Evolutionary conservation across 2,113 vertebrate species (phyloP), one percentile per base, ranked within the genome.

Genomic region (Eptesicus fuscus): DNA sequence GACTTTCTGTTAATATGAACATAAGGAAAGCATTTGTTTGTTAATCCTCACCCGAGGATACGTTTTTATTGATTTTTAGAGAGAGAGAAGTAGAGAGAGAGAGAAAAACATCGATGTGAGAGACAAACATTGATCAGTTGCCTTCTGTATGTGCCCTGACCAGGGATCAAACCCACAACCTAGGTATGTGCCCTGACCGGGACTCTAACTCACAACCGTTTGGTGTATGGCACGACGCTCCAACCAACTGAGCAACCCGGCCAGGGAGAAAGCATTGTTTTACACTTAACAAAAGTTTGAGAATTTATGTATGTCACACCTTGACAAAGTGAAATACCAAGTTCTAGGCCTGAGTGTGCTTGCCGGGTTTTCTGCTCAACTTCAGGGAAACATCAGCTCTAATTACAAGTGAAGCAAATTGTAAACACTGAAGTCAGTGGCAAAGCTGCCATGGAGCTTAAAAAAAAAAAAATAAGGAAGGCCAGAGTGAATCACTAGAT

Each of bases 201-300:
- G 25, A 63, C 30, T 63, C 61, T 8, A 63, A 63, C 61, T 30
- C 10, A 30, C 11, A 30, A 30, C 25, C 61, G 30, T 30, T 13
- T 63, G 61, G 28, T 63, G 61, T 63, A 63, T 14, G 28, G 61
- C 10, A 30, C 28, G 28, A 13, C 10, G 9, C 4, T 13, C 28
- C 25, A 63, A 63, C 28, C 61, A 63, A 30, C 25, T 63, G 61
- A 13, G 61, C 61, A 63, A 63, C 61, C 61, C 28, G 5, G 61
- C 61, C 61, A 63, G 5, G 28, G 28, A 5, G 61, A 13, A 63
- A 63, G 61, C 61, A 30, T 63, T 78, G 84, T 93, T 76, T 88
- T 65, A 79, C 14, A 84, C 90, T 86, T 69, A 88, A 91, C 40
- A 88, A 91, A 88, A 22, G 25, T 80, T 83, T 82, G 71, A 95